A percentile compares a stretch with the other conserved stretches of the same genome.
These are phyloP conservation scores for Anguilla anguilla DNA, from an alignment of 2,797 vertebrate species.

Conservation along the genomic window DNA sequence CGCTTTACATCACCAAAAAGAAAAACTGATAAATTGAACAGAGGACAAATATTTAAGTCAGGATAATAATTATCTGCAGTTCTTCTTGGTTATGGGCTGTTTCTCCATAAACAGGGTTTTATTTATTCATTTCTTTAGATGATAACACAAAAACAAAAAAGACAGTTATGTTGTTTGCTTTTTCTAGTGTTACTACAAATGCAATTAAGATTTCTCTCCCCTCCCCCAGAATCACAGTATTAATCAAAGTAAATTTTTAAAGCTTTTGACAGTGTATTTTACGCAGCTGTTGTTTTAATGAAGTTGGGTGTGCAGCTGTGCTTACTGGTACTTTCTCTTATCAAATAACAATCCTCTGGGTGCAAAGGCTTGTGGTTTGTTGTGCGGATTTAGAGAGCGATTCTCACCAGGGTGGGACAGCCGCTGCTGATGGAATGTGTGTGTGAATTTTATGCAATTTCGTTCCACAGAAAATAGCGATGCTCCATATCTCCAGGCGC, in stretches of 20 bases:
- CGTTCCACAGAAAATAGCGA: not conserved
- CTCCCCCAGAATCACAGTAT: not conserved
- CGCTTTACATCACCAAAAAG: not conserved
- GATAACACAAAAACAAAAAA: not conserved
- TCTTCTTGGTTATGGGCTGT: not conserved
- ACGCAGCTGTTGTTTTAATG: constrained; percentile 14
- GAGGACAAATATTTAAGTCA: not conserved
- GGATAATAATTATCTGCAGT: not conserved
- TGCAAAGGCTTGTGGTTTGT: not conserved
- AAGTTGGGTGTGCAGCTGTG: not conserved
- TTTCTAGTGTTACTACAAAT: not conserved
- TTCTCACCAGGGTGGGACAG: not conserved
- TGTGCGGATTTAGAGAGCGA: not conserved
- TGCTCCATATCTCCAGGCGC: not conserved
- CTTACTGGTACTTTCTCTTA: not conserved
- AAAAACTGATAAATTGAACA: not conserved
- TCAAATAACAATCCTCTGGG: not conserved
- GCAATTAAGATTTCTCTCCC: not conserved
- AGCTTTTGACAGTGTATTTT: not conserved
- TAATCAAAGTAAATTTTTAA: not conserved
- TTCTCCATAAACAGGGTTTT: not conserved
- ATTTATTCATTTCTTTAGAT: not conserved
- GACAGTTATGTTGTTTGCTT: not conserved
- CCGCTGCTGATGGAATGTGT: not conserved
- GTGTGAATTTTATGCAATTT: not conserved